A percentile compares a stretch with the other conserved stretches of the same genome.
These are phyloP conservation scores for Rotaria magnacalcarata DNA, from an alignment of 2,888 invertebrate genomes.

Conservation along the genomic window DNA sequence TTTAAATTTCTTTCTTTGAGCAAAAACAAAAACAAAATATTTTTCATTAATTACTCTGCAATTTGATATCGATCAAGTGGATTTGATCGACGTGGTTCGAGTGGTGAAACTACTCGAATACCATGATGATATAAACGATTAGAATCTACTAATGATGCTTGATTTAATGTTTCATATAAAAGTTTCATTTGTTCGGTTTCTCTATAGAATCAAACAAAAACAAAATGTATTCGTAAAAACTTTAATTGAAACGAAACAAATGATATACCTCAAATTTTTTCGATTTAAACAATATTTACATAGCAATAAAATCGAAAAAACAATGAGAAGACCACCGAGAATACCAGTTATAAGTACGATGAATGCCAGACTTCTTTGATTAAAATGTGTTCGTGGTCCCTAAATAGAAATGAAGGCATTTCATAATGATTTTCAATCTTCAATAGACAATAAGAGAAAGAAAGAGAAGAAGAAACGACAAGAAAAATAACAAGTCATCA, in stretches of 20 bases:
- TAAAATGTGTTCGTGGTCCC: neutral
- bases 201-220: neutral
- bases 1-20: too few species aligned
- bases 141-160: neutral
- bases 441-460: too few species aligned
- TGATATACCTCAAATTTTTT: slow-evolving; percentile 49
- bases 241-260: neutral
- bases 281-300: slow-evolving; percentile 59
- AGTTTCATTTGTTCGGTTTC: slow-evolving; percentile 33
- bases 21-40: neutral
- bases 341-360: slow-evolving; percentile 59
- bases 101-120: neutral
- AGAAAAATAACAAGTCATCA: neutral
- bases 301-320: slow-evolving; percentile 58
- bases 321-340: slow-evolving; percentile 59
- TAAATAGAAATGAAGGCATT: neutral
- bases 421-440: neutral
- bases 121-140: neutral
- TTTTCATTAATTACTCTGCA: neutral
- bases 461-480: too few species aligned
- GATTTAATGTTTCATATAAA: slow-evolving; percentile 12
- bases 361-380: slow-evolving; percentile 49
- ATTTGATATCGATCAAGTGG: slow-evolving; percentile 12
- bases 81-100: slow-evolving; percentile 27
- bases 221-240: too few species aligned